phyloP scores from a whole-genome alignment of 1,140 invertebrate genomes.

The Bilobella aurantiaca region DNA sequence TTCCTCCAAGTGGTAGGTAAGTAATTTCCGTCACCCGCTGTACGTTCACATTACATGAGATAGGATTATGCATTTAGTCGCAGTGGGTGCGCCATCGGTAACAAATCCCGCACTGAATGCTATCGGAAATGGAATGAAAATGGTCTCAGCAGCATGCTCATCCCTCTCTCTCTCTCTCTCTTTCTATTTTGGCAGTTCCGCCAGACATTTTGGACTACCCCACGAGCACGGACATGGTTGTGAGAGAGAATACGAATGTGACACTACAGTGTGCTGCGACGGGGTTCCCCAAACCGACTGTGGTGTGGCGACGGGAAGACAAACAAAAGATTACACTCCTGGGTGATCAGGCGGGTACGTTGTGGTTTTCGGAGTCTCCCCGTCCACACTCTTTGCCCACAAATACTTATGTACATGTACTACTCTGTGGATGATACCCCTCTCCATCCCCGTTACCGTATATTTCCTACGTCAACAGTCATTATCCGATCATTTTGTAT shows the following conservation, averaged over 20 bases:
- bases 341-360: slow-evolving; percentile 28
- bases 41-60: no score
- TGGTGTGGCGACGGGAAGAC: slow-evolving; percentile 33
- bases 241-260: slow-evolving; percentile 71
- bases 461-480: no score
- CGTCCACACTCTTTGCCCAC: no score
- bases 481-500: no score
- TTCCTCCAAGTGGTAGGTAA: slow-evolving; percentile 78
- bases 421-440: not conserved
- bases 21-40: no score
- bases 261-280: slow-evolving; percentile 54
- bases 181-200: no score
- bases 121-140: not conserved
- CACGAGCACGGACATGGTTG: slow-evolving; percentile 59
- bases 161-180: no score
- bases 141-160: not conserved
- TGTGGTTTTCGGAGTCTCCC: no score
- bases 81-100: not conserved
- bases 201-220: slow-evolving; percentile 76
- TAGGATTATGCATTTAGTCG: no score
- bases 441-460: no score
- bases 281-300: slow-evolving; percentile 29
- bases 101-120: no score
- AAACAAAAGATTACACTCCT: slow-evolving; percentile 27
- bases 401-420: not conserved